phyloP scores from a whole-genome alignment of 2,888 invertebrate species.

The Lasioglossum figueresi region DNA sequence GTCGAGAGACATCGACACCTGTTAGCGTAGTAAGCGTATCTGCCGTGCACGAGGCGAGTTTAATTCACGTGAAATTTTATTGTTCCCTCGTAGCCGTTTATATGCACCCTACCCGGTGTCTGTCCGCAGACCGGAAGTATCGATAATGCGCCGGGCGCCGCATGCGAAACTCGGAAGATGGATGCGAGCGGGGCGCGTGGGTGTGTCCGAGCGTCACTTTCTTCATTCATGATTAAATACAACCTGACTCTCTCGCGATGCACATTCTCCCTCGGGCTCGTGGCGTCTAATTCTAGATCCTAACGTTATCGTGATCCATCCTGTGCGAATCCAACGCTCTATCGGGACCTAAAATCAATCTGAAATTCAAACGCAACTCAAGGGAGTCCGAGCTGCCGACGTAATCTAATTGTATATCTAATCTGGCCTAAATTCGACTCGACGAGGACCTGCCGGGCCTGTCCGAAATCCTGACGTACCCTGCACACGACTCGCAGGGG shows the following conservation, averaged over 20 bases:
- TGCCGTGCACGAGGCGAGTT: not conserved
- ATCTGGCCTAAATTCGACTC: not conserved
- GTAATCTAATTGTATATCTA: not conserved
- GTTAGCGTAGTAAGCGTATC: slow-evolving; percentile 24
- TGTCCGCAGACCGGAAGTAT: slow-evolving; percentile 57
- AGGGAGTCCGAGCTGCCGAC: not conserved
- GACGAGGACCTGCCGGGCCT: not conserved
- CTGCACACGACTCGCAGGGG: not conserved
- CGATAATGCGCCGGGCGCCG: slow-evolving; percentile 34
- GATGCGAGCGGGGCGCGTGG: slow-evolving; percentile 64
- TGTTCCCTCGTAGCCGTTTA: slow-evolving; percentile 22
- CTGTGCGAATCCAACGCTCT: not conserved
- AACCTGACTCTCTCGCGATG: not conserved
- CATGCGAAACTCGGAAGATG: slow-evolving; percentile 51
- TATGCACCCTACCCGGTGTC: slow-evolving; percentile 15
- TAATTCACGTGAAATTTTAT: slow-evolving; percentile 53
- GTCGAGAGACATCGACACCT: slow-evolving; percentile 23
- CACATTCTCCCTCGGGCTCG: not conserved
- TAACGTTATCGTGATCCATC: not conserved
- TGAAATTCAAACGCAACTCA: not conserved
- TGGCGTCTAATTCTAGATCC: not conserved
- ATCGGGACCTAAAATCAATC: not conserved
- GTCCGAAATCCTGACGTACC: not conserved
- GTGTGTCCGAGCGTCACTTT: slow-evolving; percentile 38
- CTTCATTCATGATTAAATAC: slow-evolving; percentile 51